Percentiles rank a stretch among this genome's conserved stretches.
These are phyloP conservation scores for Adela reaumurella DNA, from an alignment of 2,888 invertebrate species.

Conservation along the genomic window DNA sequence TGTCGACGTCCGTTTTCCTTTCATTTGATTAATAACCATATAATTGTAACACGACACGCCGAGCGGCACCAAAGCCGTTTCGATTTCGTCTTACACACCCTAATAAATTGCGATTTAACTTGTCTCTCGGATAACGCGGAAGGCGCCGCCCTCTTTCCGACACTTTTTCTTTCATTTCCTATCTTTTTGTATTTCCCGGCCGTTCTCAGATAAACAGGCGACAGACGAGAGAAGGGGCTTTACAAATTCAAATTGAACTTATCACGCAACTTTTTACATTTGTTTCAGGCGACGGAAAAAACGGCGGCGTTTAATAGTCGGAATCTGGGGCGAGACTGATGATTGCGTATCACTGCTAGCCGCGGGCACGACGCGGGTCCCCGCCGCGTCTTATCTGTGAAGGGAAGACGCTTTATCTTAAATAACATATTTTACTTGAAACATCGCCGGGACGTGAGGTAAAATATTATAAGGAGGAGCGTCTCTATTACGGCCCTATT, in stretches of 20 bases:
- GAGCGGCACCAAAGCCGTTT: background rate
- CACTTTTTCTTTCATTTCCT: conserved; percentile 58
- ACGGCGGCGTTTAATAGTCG: conserved; percentile 56
- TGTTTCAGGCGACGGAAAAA: conserved; percentile 54
- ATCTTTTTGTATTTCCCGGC: conserved; percentile 56
- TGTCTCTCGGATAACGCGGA: conserved; percentile 56
- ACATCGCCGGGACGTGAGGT: conserved; percentile 28
- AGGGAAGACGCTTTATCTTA: conserved; percentile 49
- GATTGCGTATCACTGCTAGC: conserved; percentile 58
- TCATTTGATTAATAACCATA: background rate
- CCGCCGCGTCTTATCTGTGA: conserved; percentile 50
- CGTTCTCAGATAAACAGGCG: conserved; percentile 55
- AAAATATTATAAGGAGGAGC: background rate
- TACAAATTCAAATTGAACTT: conserved; percentile 59
- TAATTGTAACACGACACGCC: background rate
- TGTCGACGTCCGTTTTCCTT: background rate
- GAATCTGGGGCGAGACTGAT: conserved; percentile 56
- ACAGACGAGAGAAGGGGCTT: conserved; percentile 56
- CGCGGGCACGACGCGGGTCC: conserved; percentile 49
- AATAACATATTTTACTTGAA: conserved; percentile 56
- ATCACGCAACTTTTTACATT: conserved; percentile 59
- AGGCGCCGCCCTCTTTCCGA: conserved; percentile 52
- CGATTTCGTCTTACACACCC: conserved; percentile 33
- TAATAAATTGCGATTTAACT: conserved; percentile 58
- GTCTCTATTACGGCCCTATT: background rate